Conservation (phyloP, 2,797 vertebrate genomes). For the Apogon hyalosoma region DNA sequence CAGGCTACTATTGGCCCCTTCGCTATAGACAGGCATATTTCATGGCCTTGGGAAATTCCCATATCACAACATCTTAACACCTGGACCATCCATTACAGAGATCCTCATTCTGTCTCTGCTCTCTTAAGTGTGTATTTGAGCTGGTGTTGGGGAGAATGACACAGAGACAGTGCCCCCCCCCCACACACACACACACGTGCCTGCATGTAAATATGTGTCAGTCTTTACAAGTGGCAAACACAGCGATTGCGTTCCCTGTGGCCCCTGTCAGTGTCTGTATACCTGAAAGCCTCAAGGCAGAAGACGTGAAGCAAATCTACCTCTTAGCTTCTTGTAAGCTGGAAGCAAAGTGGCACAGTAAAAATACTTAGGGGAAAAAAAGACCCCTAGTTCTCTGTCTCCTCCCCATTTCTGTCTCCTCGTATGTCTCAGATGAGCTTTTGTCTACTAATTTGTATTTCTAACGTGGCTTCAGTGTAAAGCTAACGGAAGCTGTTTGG, state of each 20-base stretch:
- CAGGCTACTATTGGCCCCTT: constrained; percentile 31
- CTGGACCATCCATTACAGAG: constrained; percentile 68
- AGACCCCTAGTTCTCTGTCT: not conserved
- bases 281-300: constrained; percentile 37
- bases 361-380: constrained; percentile 24
- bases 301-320: constrained; percentile 23
- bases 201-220: constrained; percentile 54
- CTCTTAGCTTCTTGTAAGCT: constrained; percentile 32
- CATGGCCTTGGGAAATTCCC: constrained; percentile 68
- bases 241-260: constrained; percentile 55
- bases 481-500: constrained; percentile 69
- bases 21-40: constrained; percentile 46
- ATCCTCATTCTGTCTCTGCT: constrained; percentile 17
- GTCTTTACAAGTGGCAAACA: constrained; percentile 55
- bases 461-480: constrained; percentile 58
- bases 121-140: constrained; percentile 28
- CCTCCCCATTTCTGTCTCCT: constrained; percentile 1
- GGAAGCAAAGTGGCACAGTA: constrained; percentile 40
- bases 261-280: constrained; percentile 38
- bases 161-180: constrained; percentile 25
- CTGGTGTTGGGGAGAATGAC: constrained; percentile 22
- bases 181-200: constrained; percentile 32
- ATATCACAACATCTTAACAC: constrained; percentile 63
- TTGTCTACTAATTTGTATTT: constrained; percentile 69
- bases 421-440: constrained; percentile 24